Conservation (phyloP, 1,140 invertebrate genomes). For the Caerostris extrusa region DNA sequence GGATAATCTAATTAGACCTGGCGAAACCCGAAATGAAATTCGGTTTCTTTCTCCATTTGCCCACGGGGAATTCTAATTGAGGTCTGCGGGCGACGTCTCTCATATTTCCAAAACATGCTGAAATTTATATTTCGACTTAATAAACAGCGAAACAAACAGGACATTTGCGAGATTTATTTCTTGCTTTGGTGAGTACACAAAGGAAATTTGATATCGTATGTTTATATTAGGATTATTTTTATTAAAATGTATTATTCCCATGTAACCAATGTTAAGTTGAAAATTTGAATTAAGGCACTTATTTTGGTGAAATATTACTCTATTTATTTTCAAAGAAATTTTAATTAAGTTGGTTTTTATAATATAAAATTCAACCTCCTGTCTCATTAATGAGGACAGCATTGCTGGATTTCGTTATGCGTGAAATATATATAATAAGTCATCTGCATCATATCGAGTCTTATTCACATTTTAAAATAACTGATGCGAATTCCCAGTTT, state of each 20-base stretch:
- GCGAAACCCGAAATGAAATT: constrained; percentile 31
- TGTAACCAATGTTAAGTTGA: neutral
- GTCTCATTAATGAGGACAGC: no score
- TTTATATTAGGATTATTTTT: neutral
- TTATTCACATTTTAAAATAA: no score
- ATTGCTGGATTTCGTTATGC: no score
- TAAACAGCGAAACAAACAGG: neutral
- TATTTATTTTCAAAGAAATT: no score
- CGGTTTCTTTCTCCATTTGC: neutral
- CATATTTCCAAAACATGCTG: constrained; percentile 1
- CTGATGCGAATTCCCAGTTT: no score
- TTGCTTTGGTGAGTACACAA: neutral
- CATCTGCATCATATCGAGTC: no score
- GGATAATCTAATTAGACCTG: constrained; percentile 18
- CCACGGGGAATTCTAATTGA: constrained; percentile 6
- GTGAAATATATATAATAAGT: no score
- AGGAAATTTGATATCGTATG: neutral
- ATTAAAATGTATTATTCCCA: neutral
- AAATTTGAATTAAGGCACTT: no score
- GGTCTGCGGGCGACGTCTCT: neutral
- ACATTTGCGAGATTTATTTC: neutral
- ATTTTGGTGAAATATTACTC: no score
- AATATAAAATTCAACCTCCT: no score
- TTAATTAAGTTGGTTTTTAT: no score
- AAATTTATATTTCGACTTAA: neutral